Base-by-base conservation (phyloP, 2,797 vertebrate species). In the Amblyraja radiata region DNA sequence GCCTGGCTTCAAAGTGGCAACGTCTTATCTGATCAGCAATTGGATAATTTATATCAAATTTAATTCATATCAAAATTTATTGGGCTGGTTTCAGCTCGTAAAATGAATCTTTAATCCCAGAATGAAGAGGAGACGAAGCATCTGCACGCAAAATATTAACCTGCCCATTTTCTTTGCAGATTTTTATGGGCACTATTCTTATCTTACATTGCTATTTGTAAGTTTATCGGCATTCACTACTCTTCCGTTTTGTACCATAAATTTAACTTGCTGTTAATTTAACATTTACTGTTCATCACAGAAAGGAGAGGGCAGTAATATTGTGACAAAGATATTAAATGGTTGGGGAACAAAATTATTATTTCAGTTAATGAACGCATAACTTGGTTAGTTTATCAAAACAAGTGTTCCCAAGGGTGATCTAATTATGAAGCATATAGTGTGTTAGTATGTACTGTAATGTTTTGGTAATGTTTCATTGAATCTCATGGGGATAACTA, bases 281-380 rank as follows among this genome's bases (percentile, higher is more conserved):
- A 76, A 58, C 46, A 28, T 84, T 25, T 61, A 84, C n/a, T 84
- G 58, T 54, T 11, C 46, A 58, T 46, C 73, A 39, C 46, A 65
- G 71, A 76, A 58, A 14, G 23, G 36, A 74, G 36, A 74, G 36
- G n/a, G 13, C 61, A 71, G 63, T 71, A 65, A 74, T 76, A 76
- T n/a, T 74, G 9, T 36, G 73, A 92, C 71, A 76, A 71, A 36
- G 25, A 7, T 54, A n/a, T 39, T 74, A 76, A 92, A 58, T 54
- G 23, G 25, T 23, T 92, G 39, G 13, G 39, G 71, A 74, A 92
- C 46, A 39, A 73, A 58, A 73, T 92, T 46, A 74, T 71, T 91
- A 76, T 58, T 92, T 92, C 68, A 74, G 71, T 92, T 92, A 92
- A 76, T 92, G 90, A 76, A 91, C n/a, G 63, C 84, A 92, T 76